Evolutionary conservation across 53 echinoderm and acorn worm species (phyloP).

Genomic region (Arbacia lixula): DNA sequence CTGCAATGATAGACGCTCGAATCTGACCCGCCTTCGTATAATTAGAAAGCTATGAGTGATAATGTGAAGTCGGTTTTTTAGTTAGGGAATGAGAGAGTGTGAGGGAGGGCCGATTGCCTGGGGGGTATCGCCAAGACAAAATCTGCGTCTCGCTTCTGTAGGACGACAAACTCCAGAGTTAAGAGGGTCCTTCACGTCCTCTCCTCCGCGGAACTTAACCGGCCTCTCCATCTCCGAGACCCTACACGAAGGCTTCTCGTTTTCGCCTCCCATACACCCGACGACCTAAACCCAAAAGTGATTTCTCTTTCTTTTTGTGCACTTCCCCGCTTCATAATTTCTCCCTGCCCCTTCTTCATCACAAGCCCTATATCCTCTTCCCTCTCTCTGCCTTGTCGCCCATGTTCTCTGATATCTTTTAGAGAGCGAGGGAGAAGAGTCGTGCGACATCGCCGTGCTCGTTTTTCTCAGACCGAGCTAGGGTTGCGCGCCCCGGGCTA

Average conservation of each 20-base stretch:
- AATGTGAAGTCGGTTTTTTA: conserved; percentile 39
- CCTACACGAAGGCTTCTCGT: conserved; percentile 34
- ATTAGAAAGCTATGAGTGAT: conserved; percentile 55
- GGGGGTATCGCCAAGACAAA: conserved; percentile 26
- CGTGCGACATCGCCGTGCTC: conserved; percentile 6
- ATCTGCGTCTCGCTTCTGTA: conserved; percentile 18
- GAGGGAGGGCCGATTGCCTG: conserved; percentile 3
- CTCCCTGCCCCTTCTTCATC: not conserved
- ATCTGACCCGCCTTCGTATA: conserved; percentile 42
- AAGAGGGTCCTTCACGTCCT: conserved; percentile 37
- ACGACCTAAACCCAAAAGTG: conserved; percentile 46
- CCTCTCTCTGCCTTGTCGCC: not conserved
- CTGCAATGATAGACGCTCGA: conserved; percentile 25
- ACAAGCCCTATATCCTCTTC: conserved; percentile 13
- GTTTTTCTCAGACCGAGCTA: conserved; percentile 11
- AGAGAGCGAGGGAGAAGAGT: too few relatives aligned
- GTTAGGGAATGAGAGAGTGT: too few relatives aligned
- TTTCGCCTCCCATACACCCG: conserved; percentile 1
- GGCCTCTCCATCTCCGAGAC: conserved; percentile 13
- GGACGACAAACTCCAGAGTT: conserved; percentile 53
- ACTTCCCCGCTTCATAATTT: not conserved
- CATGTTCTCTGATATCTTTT: conserved; percentile 49
- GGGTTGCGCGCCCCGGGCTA: conserved; percentile 41
- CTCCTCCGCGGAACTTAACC: conserved; percentile 44
- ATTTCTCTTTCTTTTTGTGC: conserved; percentile 38